Base-by-base conservation (phyloP, 2,113 vertebrate species). In the Indri indri region DNA sequence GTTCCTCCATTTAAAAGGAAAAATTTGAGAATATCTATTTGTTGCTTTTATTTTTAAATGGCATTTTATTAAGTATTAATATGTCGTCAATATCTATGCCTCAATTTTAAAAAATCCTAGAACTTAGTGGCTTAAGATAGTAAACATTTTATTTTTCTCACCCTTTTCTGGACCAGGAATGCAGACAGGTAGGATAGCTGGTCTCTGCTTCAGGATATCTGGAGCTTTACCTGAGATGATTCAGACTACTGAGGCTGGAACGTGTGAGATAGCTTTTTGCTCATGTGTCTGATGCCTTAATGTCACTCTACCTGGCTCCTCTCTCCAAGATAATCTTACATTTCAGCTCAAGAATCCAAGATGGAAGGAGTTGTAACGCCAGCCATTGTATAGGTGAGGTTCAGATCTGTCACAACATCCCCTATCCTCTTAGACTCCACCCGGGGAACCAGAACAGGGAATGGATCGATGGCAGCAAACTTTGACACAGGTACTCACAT, bases 381-480 rank as follows among this genome's bases (percentile, higher is more conserved):
- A 13, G 37, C 12, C 22, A 8, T 27, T 34, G 5, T 0, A 0
- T 1, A 23, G 25, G 12, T n/a, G 4, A 63, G 45, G 16, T 17
- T 82, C 32, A 12, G 8, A 2, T 14, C n/a, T 52, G 4, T 27
- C 23, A 30, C 3, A 8, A 2, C 14, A 2, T 52, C 57, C 14
- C n/a, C 30, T 27, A 23, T 6, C 10, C 16, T 59, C 10, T 47
- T 45, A 27, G 18, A n/a, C 20, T 66, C 23, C 57, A 30, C 30
- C 10, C 4, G n/a, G 6, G n/a, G 54, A 27, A 22, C 34, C 23
- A 40, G 37, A 22, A 6, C 52, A 84, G 34, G 17, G 30, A 71
- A 40, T 27, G 32, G n/a, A 40, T 30, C 40, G n/a, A 34, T 20
- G 9, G 1, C 12, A 45, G 4, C 5, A 81, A 5, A 3, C 17